Evolutionary conservation across 2,888 invertebrate genomes (phyloP).

Genomic region (Ceramica pisi): DNA sequence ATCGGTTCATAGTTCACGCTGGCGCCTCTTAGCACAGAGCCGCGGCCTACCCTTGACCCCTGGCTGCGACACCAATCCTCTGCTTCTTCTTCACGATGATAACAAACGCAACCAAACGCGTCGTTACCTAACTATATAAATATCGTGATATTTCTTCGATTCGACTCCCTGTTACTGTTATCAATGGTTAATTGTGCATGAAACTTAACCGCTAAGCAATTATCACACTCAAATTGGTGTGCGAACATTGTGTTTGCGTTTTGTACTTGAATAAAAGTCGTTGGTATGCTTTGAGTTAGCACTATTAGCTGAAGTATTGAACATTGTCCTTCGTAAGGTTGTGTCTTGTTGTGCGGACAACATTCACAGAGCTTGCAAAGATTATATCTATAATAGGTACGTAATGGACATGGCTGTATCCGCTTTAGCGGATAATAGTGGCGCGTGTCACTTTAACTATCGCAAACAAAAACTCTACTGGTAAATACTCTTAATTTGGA

Average conservation of each 20-base stretch:
- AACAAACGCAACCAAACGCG: constrained; percentile 36
- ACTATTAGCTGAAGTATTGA: constrained; percentile 58
- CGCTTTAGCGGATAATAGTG: constrained; percentile 52
- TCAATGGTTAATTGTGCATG: constrained; percentile 27
- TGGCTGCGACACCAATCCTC: constrained; percentile 66
- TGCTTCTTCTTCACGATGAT: constrained; percentile 62
- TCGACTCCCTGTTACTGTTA: constrained; percentile 45
- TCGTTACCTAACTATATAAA: constrained; percentile 41
- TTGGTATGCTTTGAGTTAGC: constrained; percentile 52
- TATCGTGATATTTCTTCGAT: constrained; percentile 58
- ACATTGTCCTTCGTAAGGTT: constrained; percentile 78
- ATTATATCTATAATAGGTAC: constrained; percentile 59
- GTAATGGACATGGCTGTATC: constrained; percentile 64
- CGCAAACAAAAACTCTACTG: constrained; percentile 3
- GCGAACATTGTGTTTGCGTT: constrained; percentile 11
- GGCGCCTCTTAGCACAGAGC: constrained; percentile 46
- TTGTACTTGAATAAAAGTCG: constrained; percentile 16
- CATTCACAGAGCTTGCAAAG: constrained; percentile 76
- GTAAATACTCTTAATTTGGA: constrained; percentile 6
- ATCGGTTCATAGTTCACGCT: constrained; percentile 55
- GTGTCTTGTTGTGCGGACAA: constrained; percentile 70
- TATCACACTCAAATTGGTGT: constrained; percentile 24
- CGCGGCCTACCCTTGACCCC: constrained; percentile 68
- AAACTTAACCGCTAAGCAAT: constrained; percentile 21
- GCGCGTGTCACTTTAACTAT: constrained; percentile 21